Percentiles rank a stretch among this genome's conserved stretches.
Conservation (phyloP, 2,113 vertebrate species). For the Chamaetylas fuelleborni region DNA sequence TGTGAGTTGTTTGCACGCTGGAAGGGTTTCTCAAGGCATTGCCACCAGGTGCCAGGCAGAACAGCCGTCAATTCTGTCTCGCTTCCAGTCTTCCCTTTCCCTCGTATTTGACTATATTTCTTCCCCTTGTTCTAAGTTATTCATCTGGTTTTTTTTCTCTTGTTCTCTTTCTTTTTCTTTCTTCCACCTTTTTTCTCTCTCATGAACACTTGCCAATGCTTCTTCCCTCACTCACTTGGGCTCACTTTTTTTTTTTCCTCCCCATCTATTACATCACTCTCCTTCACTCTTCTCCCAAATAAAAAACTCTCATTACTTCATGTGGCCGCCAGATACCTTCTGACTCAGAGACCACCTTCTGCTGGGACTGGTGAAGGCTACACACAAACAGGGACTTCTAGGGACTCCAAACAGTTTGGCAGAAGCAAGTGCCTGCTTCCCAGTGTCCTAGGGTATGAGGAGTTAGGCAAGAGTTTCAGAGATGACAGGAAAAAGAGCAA, state of each 20-base stretch:
- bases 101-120: background rate
- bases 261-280: conserved; percentile 5
- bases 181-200: background rate
- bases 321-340: background rate
- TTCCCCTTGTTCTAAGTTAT: background rate
- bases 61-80: background rate
- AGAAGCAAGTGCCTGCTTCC: background rate
- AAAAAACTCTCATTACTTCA: conserved; percentile 33
- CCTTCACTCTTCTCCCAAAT: background rate
- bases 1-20: background rate
- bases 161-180: background rate
- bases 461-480: background rate
- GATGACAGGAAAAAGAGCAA: background rate
- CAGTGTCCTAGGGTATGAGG: background rate
- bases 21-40: conserved; percentile 23
- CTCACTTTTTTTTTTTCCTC: conserved; percentile 14
- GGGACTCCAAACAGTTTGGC: background rate
- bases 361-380: background rate
- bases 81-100: background rate
- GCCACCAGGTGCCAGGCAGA: background rate
- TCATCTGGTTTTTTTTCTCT: background rate
- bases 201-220: background rate
- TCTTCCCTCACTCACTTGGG: background rate
- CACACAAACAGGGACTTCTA: background rate
- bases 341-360: background rate